phyloP scores from a whole-genome alignment of 2,113 vertebrate species.

The Eretmochelys imbricata region DNA sequence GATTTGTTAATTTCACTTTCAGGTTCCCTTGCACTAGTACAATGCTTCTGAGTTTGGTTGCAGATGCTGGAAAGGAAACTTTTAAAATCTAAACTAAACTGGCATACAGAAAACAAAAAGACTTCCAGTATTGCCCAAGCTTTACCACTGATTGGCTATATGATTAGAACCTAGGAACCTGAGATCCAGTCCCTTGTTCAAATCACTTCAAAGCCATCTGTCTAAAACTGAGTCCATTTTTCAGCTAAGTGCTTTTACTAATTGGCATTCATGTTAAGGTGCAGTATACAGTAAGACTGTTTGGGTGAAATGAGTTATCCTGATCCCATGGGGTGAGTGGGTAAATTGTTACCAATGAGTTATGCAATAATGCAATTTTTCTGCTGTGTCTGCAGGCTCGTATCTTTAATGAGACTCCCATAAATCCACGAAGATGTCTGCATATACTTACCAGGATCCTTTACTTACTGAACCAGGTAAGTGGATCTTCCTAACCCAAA shows the following conservation, averaged over 20 bases:
- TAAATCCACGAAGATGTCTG: conserved; percentile 96
- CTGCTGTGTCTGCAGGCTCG: conserved; percentile 83
- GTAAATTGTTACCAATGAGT: accelerated
- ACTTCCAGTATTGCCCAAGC: neutral
- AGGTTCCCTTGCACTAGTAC: neutral
- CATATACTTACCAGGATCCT: conserved; percentile 99
- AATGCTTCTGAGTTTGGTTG: neutral
- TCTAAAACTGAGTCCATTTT: neutral
- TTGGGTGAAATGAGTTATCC: neutral
- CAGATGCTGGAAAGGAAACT: neutral
- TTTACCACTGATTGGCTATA: neutral
- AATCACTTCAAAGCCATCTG: neutral
- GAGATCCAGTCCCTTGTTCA: neutral
- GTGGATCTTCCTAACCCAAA: neutral
- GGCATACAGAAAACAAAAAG: neutral
- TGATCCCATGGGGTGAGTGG: neutral
- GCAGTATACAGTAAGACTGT: neutral
- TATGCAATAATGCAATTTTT: accelerated
- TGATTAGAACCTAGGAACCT: accelerated
- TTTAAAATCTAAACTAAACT: neutral
- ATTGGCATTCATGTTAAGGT: neutral
- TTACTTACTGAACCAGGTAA: conserved; percentile 97
- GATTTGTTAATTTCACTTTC: neutral
- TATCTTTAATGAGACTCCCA: conserved; percentile 97
- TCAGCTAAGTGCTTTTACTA: neutral